Percentiles rank a stretch among this genome's conserved stretches.
Conservation (phyloP, 2,113 vertebrate species). For the Ictalurus furcatus region DNA sequence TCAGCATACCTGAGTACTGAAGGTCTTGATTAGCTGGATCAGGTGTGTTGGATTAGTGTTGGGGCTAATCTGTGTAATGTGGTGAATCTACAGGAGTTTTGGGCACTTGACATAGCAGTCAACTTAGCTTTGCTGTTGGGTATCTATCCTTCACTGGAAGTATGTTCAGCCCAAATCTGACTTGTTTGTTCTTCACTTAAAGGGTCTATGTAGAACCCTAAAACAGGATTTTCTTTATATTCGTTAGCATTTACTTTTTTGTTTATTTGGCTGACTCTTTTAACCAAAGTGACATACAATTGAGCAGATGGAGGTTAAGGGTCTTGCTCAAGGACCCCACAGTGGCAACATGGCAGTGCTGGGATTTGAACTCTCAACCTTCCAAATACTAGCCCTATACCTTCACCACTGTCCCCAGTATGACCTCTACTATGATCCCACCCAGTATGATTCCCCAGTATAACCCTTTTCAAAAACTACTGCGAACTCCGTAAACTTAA, state of each 20-base stretch:
- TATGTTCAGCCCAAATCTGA: not conserved
- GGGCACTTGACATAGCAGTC: not conserved
- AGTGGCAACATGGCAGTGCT: not conserved
- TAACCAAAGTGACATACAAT: not conserved
- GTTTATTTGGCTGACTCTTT: not conserved
- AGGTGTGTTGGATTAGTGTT: not conserved
- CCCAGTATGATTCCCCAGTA: not conserved
- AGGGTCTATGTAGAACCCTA: not conserved
- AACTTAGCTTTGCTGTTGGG: not conserved
- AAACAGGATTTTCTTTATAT: not conserved
- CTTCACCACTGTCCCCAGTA: not conserved
- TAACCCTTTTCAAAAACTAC: not conserved
- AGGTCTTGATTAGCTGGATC: too few relatives aligned
- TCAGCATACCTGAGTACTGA: not conserved
- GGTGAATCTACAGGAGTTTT: not conserved
- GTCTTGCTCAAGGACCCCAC: not conserved
- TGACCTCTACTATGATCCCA: not conserved
- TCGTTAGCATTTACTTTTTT: too few relatives aligned
- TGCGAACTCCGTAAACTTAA: not conserved
- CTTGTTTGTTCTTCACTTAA: not conserved
- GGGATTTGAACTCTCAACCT: not conserved
- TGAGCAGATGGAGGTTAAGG: not conserved
- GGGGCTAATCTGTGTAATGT: not conserved
- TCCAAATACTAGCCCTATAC: not conserved
- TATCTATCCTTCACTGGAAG: not conserved